A percentile compares a stretch with the other conserved stretches of the same genome.
These are phyloP conservation scores for Drosophila neonasuta DNA, from an alignment of 2,888 invertebrate genomes.

Conservation along the genomic window DNA sequence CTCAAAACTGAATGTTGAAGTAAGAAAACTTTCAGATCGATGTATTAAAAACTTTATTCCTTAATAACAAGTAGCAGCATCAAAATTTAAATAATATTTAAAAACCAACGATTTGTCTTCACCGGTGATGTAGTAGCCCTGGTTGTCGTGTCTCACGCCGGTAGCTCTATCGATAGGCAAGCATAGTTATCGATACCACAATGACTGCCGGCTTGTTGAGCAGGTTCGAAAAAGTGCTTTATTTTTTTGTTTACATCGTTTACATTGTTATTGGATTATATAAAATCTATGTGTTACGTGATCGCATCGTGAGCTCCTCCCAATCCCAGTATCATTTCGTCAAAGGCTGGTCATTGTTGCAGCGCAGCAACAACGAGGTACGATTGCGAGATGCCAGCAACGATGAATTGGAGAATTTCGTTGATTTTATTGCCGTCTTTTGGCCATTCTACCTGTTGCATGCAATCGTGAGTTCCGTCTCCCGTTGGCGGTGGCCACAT, in stretches of 20 bases:
- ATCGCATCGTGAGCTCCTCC: slow-evolving; percentile 64
- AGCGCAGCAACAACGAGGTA: slow-evolving; percentile 41
- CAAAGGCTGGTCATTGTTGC: slow-evolving; percentile 75
- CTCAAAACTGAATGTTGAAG: too few relatives aligned
- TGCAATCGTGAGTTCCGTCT: slow-evolving; percentile 56
- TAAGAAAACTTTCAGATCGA: too few relatives aligned
- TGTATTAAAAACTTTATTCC: too few relatives aligned
- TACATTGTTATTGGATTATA: slow-evolving; percentile 78
- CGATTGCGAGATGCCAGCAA: slow-evolving; percentile 78
- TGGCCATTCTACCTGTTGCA: slow-evolving; percentile 80
- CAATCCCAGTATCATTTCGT: slow-evolving; percentile 70
- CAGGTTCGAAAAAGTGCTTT: slow-evolving; percentile 72
- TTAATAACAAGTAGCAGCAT: too few relatives aligned
- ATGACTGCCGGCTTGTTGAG: slow-evolving; percentile 53
- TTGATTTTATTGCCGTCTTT: slow-evolving; percentile 69
- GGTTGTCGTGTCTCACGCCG: not conserved
- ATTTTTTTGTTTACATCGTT: slow-evolving; percentile 78
- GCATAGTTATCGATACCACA: slow-evolving; percentile 33
- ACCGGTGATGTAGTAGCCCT: not conserved
- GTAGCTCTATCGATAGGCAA: not conserved
- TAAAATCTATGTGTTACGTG: slow-evolving; percentile 68
- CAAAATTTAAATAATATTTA: too few relatives aligned
- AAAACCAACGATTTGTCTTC: not conserved
- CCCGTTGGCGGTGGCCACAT: slow-evolving; percentile 52
- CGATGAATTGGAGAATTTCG: slow-evolving; percentile 80